phyloP scores from a whole-genome alignment of 2,113 vertebrate genomes.

The Dicaeum eximium region DNA sequence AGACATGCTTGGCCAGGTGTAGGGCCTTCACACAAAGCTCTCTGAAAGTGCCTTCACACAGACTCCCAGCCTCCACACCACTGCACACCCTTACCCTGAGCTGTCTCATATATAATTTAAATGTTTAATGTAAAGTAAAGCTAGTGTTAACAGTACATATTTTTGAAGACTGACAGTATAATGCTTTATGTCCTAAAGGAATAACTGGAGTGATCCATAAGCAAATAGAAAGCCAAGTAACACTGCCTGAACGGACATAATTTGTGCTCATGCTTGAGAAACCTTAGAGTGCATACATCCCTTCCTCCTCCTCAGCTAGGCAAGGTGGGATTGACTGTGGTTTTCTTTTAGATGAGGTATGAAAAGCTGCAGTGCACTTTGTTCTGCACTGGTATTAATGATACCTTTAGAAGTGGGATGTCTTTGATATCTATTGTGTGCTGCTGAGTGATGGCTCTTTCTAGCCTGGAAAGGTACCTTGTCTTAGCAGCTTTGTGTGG shows the following conservation, averaged over 20 bases:
- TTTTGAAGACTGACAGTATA: constrained; percentile 20
- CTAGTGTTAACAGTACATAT: constrained; percentile 13
- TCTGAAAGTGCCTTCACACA: not conserved
- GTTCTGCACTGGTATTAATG: not conserved
- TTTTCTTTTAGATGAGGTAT: constrained; percentile 9
- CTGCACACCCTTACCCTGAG: not conserved
- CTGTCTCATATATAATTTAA: constrained; percentile 44
- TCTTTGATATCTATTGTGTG: not conserved
- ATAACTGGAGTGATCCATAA: constrained; percentile 26
- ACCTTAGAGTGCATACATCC: not conserved
- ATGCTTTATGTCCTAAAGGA: constrained; percentile 48
- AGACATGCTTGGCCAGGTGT: not conserved
- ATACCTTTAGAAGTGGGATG: not conserved
- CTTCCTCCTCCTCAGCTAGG: not conserved
- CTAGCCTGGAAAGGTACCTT: not conserved
- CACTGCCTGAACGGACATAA: not conserved
- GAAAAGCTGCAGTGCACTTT: constrained; percentile 35
- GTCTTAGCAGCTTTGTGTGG: not conserved
- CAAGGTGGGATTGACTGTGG: constrained; percentile 5
- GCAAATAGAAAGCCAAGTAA: constrained; percentile 16
- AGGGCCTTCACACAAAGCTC: not conserved
- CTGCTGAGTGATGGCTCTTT: constrained; percentile 31
- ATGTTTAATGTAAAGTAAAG: constrained; percentile 46
- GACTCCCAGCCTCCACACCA: not conserved
- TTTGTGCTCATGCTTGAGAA: not conserved